These are phyloP conservation scores for Siphamia tubifer DNA, from an alignment of 2,113 vertebrate species.

Conservation along the genomic window DNA sequence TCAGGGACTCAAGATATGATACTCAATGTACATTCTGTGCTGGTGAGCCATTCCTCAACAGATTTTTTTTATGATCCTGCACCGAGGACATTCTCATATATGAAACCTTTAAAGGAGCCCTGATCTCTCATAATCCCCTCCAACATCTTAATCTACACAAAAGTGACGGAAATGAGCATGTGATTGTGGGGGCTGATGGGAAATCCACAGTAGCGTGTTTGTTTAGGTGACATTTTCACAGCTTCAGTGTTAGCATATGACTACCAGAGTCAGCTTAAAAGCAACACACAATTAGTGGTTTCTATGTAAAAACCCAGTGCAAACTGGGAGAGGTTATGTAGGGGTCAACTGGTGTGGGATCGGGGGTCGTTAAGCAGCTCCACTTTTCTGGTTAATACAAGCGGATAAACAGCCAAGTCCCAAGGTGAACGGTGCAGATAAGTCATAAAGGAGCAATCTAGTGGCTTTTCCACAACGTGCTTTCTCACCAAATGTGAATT, in stretches of 20 bases:
- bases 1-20: neutral
- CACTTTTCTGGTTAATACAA: neutral
- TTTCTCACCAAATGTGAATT: neutral
- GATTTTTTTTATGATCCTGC: conserved; percentile 15
- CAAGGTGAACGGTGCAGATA: conserved; percentile 3
- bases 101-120: conserved; percentile 10
- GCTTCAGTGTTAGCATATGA: conserved; percentile 33
- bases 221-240: conserved; percentile 41
- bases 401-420: neutral
- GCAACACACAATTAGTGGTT: neutral
- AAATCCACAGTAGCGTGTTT: conserved; percentile 42
- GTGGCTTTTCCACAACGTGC: conserved; percentile 9
- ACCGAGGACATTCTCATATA: neutral
- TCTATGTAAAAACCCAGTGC: neutral
- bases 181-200: conserved; percentile 38
- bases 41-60: conserved; percentile 22
- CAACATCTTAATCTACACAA: conserved; percentile 36
- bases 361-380: conserved; percentile 23
- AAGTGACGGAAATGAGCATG: conserved; percentile 43
- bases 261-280: conserved; percentile 6
- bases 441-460: conserved; percentile 18
- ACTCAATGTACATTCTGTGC: neutral
- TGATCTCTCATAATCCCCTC: conserved; percentile 35
- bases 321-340: neutral
- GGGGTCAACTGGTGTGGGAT: conserved; percentile 38